phyloP scores from a whole-genome alignment of 2,113 vertebrate genomes.

The Chauna torquata region DNA sequence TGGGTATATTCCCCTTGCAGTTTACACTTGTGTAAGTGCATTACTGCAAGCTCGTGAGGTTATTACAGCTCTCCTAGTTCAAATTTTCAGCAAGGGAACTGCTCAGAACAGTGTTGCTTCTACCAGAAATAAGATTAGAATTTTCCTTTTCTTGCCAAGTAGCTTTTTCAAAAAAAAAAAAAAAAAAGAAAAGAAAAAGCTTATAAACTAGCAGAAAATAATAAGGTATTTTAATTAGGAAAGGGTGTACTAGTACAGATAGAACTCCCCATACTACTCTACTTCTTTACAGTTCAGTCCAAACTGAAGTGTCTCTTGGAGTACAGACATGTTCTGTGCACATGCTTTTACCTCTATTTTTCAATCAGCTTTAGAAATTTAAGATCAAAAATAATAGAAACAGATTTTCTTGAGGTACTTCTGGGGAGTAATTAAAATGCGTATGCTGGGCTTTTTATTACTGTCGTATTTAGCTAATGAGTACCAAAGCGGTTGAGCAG shows the following conservation, averaged over 20 bases:
- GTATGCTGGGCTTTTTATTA: neutral
- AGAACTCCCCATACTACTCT: constrained; percentile 31
- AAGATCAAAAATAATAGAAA: neutral
- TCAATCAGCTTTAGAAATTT: neutral
- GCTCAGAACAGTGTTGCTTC: neutral
- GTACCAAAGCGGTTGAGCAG: neutral
- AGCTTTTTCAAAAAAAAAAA: neutral
- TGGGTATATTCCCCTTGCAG: neutral
- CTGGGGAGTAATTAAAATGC: neutral
- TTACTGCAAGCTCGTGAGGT: neutral
- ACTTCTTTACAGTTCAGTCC: neutral
- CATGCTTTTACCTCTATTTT: neutral
- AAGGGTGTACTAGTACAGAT: constrained; percentile 9
- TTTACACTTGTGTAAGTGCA: neutral
- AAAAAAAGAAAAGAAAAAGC: neutral
- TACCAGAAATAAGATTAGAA: constrained; percentile 23
- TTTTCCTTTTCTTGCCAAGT: neutral
- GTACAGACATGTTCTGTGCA: neutral
- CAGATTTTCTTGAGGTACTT: neutral
- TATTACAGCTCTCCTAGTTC: constrained; percentile 6
- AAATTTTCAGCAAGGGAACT: constrained; percentile 9
- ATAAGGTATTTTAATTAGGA: constrained; percentile 44
- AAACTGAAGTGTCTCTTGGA: neutral
- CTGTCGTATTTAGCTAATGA: neutral
- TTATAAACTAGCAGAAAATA: constrained; percentile 25